Evolutionary conservation across 2,888 invertebrate genomes (phyloP).

Genomic region (Nematopogon swammerdamellus): DNA sequence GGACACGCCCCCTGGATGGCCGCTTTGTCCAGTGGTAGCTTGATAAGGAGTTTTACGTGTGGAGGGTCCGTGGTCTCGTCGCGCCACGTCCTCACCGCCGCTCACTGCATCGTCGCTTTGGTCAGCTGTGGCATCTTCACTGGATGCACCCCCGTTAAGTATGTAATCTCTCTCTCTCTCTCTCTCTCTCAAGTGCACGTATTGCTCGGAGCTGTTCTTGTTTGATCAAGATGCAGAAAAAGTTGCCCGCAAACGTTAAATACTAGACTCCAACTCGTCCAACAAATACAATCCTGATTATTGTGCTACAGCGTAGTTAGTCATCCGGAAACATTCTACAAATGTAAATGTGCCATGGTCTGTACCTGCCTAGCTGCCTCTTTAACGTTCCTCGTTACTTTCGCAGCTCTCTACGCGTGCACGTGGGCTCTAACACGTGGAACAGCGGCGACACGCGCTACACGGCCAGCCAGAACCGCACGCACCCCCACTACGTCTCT

Average conservation of each 20-base stretch:
- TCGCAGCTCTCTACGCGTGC: not conserved
- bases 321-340: too few relatives aligned
- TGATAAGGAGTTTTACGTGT: not conserved
- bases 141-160: not conserved
- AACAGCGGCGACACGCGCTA: not conserved
- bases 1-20: not conserved
- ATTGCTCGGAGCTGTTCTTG: not conserved
- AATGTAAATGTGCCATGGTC: too few relatives aligned
- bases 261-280: not conserved
- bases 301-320: too few relatives aligned
- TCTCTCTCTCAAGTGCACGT: too few relatives aligned
- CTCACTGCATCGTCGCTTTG: not conserved
- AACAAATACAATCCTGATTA: too few relatives aligned
- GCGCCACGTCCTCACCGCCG: not conserved
- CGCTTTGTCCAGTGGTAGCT: not conserved
- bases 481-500: slow-evolving; percentile 1
- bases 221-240: too few relatives aligned
- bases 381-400: too few relatives aligned
- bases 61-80: not conserved
- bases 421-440: not conserved
- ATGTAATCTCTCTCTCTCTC: not conserved
- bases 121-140: too few relatives aligned
- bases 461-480: not conserved
- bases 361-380: too few relatives aligned
- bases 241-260: not conserved